phyloP scores from a whole-genome alignment of 2,888 invertebrate species.

The Drosophila fulvimacula region DNA sequence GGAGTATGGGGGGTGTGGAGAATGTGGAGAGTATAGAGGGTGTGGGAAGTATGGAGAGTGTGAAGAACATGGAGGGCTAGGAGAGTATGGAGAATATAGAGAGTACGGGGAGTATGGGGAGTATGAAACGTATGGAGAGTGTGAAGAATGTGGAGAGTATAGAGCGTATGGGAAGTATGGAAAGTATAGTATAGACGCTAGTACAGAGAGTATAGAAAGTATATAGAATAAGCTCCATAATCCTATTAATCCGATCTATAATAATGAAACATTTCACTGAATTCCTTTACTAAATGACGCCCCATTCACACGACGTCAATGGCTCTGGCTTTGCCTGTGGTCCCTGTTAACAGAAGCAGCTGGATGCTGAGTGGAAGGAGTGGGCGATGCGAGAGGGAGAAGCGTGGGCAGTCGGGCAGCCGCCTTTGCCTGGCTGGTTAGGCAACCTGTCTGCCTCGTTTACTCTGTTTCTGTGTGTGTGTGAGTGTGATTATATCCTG shows the following conservation, averaged over 20 bases:
- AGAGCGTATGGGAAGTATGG: too few species aligned
- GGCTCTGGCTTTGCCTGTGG: slow-evolving; percentile 24
- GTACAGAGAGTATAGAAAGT: neutral
- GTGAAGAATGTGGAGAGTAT: too few species aligned
- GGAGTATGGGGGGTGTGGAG: too few species aligned
- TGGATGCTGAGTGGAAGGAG: neutral
- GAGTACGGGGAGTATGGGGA: too few species aligned
- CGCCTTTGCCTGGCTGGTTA: slow-evolving; percentile 10
- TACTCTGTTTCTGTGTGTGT: slow-evolving; percentile 38
- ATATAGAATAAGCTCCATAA: neutral
- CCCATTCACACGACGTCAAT: slow-evolving; percentile 32
- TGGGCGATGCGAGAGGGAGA: neutral
- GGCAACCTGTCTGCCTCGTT: slow-evolving; percentile 54
- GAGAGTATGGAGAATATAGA: too few species aligned
- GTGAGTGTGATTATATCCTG: slow-evolving; percentile 55
- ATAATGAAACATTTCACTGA: neutral
- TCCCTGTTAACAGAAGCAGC: slow-evolving; percentile 17
- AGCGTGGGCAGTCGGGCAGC: neutral
- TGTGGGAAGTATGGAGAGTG: too few species aligned
- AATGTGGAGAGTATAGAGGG: too few species aligned
- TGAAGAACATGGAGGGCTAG: too few species aligned
- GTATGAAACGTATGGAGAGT: too few species aligned
- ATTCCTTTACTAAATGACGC: slow-evolving; percentile 1
- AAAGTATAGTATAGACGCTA: neutral
- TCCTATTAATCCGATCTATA: neutral